Percentiles rank a stretch among this genome's conserved stretches.
phyloP scores from a whole-genome alignment of 23 tunicate genomes.

The Phallusia fumigata region DNA sequence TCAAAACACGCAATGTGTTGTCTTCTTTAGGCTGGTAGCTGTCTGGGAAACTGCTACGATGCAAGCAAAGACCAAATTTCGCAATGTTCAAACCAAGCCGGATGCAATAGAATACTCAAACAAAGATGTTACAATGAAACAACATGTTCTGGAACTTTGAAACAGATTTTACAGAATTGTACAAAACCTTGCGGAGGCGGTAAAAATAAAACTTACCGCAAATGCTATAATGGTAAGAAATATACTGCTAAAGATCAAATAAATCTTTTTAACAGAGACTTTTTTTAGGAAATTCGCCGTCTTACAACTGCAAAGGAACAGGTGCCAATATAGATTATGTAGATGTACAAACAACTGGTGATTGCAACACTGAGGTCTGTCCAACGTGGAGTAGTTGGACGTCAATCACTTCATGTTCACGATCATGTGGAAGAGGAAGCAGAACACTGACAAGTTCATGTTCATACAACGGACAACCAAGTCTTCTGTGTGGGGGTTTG shows the following conservation, averaged over 20 bases:
- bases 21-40: neutral
- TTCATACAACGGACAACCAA: neutral
- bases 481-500: conserved; percentile 16
- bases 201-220: neutral
- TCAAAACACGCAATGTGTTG: neutral
- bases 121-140: conserved; percentile 13
- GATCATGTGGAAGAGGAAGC: neutral
- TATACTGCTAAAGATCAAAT: neutral
- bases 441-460: neutral
- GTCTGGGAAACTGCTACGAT: conserved; percentile 17
- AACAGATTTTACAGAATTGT: neutral
- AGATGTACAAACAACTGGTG: neutral
- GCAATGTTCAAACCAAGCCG: neutral
- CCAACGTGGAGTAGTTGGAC: conserved; percentile 22
- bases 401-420: neutral
- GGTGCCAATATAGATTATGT: neutral
- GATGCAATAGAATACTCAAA: neutral
- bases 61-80: neutral
- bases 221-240: neutral
- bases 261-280: neutral
- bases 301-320: conserved; percentile 19
- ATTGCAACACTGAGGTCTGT: conserved; percentile 23
- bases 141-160: conserved; percentile 9
- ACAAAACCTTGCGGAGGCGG: conserved; percentile 13
- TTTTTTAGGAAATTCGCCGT: neutral